Conservation (phyloP, 2,113 vertebrate species). For the Telmatochromis brichardi region DNA sequence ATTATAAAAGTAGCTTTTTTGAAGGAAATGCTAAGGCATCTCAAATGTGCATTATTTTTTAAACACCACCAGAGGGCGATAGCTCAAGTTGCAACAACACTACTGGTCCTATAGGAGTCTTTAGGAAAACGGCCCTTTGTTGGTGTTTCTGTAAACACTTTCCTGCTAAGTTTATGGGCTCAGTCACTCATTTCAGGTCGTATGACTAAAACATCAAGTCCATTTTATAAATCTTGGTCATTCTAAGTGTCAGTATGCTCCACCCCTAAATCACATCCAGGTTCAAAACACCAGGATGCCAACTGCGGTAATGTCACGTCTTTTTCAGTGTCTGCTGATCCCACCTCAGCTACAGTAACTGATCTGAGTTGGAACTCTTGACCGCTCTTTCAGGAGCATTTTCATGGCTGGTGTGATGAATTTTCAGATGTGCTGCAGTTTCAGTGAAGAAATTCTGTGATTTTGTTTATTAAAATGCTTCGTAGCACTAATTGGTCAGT, state of each 20-base stretch:
- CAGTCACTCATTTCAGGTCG: accelerated
- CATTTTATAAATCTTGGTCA: not conserved
- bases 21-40: not conserved
- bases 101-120: not conserved
- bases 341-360: not conserved
- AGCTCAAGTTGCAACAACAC: not conserved
- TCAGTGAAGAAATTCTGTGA: not conserved
- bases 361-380: not conserved
- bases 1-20: not conserved
- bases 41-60: not conserved
- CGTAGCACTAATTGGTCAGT: not conserved
- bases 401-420: not conserved
- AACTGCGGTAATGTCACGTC: accelerated
- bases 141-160: not conserved
- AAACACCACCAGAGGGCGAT: not conserved
- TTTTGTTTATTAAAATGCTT: not conserved
- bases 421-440: not conserved
- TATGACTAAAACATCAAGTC: not conserved
- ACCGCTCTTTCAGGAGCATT: not conserved
- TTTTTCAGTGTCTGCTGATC: not conserved
- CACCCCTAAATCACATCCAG: not conserved
- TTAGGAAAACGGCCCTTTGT: not conserved
- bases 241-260: not conserved
- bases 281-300: not conserved
- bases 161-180: not conserved